A percentile compares a stretch with the other conserved stretches of the same genome.
These are phyloP conservation scores for Gymnoscopelus microlampas DNA, from an alignment of 2,797 vertebrate species.

Conservation along the genomic window DNA sequence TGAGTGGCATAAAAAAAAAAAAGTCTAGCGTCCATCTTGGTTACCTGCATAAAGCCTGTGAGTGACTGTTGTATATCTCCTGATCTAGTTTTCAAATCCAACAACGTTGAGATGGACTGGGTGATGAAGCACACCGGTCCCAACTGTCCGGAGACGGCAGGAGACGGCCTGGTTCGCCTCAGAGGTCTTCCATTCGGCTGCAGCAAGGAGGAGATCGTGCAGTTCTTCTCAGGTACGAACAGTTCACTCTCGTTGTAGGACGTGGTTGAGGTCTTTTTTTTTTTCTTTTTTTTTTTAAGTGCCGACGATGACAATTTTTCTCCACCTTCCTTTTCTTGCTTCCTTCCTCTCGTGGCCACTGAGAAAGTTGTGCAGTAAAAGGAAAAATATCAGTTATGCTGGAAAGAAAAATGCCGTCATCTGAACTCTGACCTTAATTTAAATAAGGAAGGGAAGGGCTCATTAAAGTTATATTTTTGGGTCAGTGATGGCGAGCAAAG, in stretches of 20 bases:
- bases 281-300: background rate
- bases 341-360: slow-evolving; percentile 39
- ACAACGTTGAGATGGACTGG: slow-evolving; percentile 99
- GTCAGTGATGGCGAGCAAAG: slow-evolving; percentile 35
- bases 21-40: too few species aligned
- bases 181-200: slow-evolving; percentile 98
- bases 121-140: slow-evolving; percentile 99
- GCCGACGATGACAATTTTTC: background rate
- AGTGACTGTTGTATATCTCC: background rate
- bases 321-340: slow-evolving; percentile 50
- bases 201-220: slow-evolving; percentile 99
- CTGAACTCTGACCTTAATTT: background rate
- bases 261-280: slow-evolving; percentile 22
- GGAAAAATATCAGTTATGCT: slow-evolving; percentile 14
- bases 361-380: slow-evolving; percentile 26
- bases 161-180: slow-evolving; percentile 97
- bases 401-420: slow-evolving; percentile 1
- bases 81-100: slow-evolving; percentile 96
- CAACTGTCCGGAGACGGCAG: slow-evolving; percentile 96
- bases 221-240: slow-evolving; percentile 98
- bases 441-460: background rate
- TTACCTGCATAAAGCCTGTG: background rate
- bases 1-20: too few species aligned
- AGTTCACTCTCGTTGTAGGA: slow-evolving; percentile 7
- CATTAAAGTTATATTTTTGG: background rate